Evolutionary conservation across 2,113 vertebrate species (phyloP), one percentile per base, ranked within the genome.

Genomic region (Prionailurus bengalensis): DNA sequence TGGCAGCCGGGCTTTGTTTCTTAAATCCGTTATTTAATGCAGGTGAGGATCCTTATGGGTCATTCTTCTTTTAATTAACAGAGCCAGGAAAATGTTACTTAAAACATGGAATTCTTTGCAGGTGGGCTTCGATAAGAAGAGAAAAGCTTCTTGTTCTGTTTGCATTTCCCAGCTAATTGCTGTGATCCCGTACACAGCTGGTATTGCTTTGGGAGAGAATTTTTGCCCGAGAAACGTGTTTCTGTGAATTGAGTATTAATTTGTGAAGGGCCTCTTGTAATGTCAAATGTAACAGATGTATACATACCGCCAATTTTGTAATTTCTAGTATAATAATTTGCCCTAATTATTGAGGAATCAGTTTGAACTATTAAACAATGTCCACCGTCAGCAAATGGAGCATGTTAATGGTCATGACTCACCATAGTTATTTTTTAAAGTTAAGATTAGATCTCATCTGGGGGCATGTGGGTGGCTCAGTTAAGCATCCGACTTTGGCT

Each of bases 181-280:
- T 93, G 12, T 9, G 74, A 68, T 95, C 42, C 63, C 45, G 1
- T 58, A 21, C 25, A 61, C 29, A 53, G 19, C 10, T 92, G 33
- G 15, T 89, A 4, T 55, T 91, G 65, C 15, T 87, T 89, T 84
- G 36, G 33, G 31, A 68, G 86, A 76, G 33, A 92, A 78, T 68
- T 78, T 89, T 85, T 97, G 27, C 76, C 36, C 6, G 1, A 87
- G n/a, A 81, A 84, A n/a, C 12, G 11, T 29, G 25, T 17, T 86
- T 91, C 63, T 89, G 53, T 97, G 68, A 86, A 65, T 83, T 93
- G 73, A 68, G 33, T 81, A 87, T 84, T 93, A 81, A 92, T 88
- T 91, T 91, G 21, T 92, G 39, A 94, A 96, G 66, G 36, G 33
- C 15, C 29, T 95, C 76, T 94, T 95, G 12, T 84, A n/a, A 45